Evolutionary conservation across 2,113 vertebrate genomes (phyloP).

Genomic region (Tichodroma muraria): DNA sequence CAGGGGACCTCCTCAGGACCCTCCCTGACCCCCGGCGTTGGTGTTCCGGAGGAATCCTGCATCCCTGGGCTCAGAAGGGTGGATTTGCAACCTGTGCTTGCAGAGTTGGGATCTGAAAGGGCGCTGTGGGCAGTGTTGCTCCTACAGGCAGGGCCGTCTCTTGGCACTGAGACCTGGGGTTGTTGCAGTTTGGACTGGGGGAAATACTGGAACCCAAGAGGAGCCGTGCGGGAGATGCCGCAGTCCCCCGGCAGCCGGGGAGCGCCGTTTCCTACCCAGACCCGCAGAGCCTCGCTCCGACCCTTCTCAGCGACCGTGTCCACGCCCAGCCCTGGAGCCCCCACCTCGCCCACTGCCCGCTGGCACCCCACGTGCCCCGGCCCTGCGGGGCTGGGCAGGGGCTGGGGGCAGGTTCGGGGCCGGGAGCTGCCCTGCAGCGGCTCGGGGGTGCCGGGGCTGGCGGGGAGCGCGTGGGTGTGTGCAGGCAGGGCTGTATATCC

Average conservation of each 20-base stretch:
- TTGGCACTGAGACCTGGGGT: background rate
- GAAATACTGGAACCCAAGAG: background rate
- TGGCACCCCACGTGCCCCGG: fast-evolving
- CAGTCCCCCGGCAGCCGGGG: background rate
- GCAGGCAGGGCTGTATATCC: conserved; percentile 74
- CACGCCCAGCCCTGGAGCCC: background rate
- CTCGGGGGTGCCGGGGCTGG: background rate
- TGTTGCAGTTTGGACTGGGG: background rate
- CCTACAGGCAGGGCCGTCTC: background rate
- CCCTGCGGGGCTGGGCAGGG: background rate
- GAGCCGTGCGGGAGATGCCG: background rate
- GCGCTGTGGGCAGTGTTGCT: fast-evolving
- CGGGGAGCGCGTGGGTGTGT: conserved; percentile 64
- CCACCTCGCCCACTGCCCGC: fast-evolving
- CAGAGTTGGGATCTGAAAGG: background rate
- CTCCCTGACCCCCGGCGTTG: background rate
- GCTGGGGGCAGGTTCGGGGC: background rate
- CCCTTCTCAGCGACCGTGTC: background rate
- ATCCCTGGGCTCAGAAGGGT: background rate
- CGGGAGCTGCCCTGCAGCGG: conserved; percentile 13
- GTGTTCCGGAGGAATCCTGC: background rate
- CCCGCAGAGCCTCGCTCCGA: background rate
- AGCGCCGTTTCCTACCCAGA: background rate
- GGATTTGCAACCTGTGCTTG: background rate
- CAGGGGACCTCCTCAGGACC: background rate